These are phyloP conservation scores for Athalia circularis DNA, from an alignment of 2,888 invertebrate species.

Conservation along the genomic window DNA sequence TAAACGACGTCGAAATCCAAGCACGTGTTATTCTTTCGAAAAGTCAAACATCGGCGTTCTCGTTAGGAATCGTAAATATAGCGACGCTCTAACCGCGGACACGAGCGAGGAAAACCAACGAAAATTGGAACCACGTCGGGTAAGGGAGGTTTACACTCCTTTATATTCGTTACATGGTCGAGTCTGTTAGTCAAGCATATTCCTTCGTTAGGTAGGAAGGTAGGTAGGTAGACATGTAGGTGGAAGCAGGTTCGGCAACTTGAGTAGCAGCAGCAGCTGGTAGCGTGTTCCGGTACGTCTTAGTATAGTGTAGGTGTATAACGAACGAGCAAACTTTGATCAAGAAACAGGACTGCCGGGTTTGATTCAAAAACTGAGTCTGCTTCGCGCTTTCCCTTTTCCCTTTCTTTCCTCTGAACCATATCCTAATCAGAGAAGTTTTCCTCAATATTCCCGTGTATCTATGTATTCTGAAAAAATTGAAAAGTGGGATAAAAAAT, in stretches of 20 bases:
- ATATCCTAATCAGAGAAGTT: conserved; percentile 18
- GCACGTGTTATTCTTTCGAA: conserved; percentile 24
- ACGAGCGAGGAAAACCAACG: conserved; percentile 16
- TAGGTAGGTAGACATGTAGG: no score
- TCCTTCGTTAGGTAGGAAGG: conserved; percentile 15
- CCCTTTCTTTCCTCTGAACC: no score
- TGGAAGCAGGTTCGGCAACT: no score
- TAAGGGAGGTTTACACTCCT: conserved; percentile 29
- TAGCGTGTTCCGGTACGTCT: neutral
- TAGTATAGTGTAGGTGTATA: conserved; percentile 49
- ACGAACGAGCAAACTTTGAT: conserved; percentile 58
- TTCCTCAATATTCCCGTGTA: neutral
- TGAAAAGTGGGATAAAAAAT: conserved; percentile 30
- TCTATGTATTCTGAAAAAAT: neutral
- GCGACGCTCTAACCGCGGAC: neutral
- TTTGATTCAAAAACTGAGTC: conserved; percentile 23
- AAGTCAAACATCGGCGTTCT: conserved; percentile 41
- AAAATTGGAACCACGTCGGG: neutral
- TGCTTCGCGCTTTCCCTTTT: no score
- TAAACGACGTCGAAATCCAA: neutral
- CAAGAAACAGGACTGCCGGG: conserved; percentile 47
- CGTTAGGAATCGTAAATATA: conserved; percentile 26
- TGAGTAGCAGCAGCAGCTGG: no score
- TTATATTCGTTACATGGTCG: conserved; percentile 33
- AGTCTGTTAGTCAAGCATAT: conserved; percentile 37